Evolutionary conservation across 2,113 vertebrate genomes (phyloP).

Genomic region (Rhynchomys soricoides): DNA sequence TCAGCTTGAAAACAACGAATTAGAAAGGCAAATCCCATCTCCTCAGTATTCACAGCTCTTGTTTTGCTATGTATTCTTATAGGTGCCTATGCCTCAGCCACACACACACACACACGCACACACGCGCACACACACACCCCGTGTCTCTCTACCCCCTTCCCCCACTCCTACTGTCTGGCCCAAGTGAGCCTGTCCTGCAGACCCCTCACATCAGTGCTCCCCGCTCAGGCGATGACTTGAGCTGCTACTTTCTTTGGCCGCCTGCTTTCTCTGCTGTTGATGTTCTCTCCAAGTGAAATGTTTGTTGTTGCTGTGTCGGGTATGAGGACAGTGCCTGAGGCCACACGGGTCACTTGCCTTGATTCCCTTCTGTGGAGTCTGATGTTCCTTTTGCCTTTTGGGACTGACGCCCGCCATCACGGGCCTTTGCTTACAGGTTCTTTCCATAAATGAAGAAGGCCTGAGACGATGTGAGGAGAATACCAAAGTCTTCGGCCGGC

Average conservation of each 20-base stretch:
- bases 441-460: slow-evolving; percentile 97
- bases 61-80: not conserved
- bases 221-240: not conserved
- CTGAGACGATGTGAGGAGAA: slow-evolving; percentile 95
- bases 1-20: not conserved
- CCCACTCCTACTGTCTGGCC: fast-evolving
- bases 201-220: fast-evolving
- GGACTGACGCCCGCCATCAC: not conserved
- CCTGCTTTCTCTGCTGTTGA: not conserved
- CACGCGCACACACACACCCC: too few species aligned
- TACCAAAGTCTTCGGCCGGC: slow-evolving; percentile 94
- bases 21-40: not conserved
- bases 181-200: not conserved
- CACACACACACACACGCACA: fast-evolving
- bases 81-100: not conserved
- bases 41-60: fast-evolving
- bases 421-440: slow-evolving; percentile 86
- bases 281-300: not conserved
- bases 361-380: too few species aligned
- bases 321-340: not conserved
- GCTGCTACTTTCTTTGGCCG: fast-evolving
- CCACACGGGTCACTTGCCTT: too few species aligned
- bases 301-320: not conserved
- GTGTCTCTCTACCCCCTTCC: fast-evolving
- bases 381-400: too few species aligned